phyloP scores from a whole-genome alignment of 2,888 invertebrate genomes.

The Andrena chrysosceles region DNA sequence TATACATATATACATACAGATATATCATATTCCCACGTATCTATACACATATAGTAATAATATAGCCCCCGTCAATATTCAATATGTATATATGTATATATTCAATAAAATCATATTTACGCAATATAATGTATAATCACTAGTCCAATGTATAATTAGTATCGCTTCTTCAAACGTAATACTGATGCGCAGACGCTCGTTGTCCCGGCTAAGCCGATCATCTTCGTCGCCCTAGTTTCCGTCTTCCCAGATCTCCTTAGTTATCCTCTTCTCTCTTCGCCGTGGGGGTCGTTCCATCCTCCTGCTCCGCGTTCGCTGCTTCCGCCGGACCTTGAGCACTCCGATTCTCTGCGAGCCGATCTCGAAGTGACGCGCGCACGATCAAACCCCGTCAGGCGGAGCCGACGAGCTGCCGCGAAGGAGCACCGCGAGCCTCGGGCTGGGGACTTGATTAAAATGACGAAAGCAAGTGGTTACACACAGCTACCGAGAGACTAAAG shows the following conservation, averaged over 20 bases:
- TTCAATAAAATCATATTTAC: conserved; percentile 79
- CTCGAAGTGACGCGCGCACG: background rate
- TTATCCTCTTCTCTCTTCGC: background rate
- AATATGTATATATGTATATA: conserved; percentile 61
- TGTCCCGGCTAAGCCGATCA: conserved; percentile 70
- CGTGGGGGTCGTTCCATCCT: background rate
- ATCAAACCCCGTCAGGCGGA: background rate
- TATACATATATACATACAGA: conserved; percentile 67
- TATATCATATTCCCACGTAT: conserved; percentile 64
- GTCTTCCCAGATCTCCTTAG: background rate
- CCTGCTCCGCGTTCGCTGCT: conserved; percentile 2
- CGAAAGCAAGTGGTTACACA: conserved; percentile 21
- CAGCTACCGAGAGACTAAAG: conserved; percentile 25
- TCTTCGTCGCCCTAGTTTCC: background rate
- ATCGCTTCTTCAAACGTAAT: conserved; percentile 79
- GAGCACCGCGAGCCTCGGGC: conserved; percentile 4
- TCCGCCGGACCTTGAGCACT: conserved; percentile 48
- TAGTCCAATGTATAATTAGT: conserved; percentile 78
- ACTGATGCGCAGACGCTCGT: conserved; percentile 81
- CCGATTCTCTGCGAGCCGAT: conserved; percentile 6
- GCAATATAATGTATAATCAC: conserved; percentile 78
- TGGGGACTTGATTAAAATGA: background rate
- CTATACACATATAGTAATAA: conserved; percentile 53
- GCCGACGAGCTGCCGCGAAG: background rate
- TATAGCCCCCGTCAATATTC: conserved; percentile 41